These are phyloP conservation scores for Scaptodrosophila lebanonensis DNA, from an alignment of 1,140 invertebrate genomes.

Conservation along the genomic window DNA sequence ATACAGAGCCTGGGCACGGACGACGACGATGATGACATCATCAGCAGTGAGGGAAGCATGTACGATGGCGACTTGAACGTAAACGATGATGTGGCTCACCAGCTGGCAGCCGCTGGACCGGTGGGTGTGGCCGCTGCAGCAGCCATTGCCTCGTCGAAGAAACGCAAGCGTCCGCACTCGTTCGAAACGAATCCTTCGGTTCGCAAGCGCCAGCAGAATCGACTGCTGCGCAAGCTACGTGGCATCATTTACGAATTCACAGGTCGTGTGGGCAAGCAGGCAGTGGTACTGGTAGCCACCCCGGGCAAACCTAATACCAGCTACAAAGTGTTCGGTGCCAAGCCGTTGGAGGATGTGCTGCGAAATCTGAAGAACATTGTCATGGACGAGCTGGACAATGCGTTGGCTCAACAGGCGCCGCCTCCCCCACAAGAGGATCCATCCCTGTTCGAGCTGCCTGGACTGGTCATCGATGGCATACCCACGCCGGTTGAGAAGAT, in stretches of 20 bases:
- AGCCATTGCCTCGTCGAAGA: constrained; percentile 96
- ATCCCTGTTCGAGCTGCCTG: constrained; percentile 95
- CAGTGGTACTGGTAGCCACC: constrained; percentile 95
- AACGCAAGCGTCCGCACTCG: constrained; percentile 95
- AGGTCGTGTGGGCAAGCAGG: constrained; percentile 97
- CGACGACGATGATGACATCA: constrained; percentile 87
- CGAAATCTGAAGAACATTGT: constrained; percentile 92
- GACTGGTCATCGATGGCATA: constrained; percentile 97
- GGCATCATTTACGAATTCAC: constrained; percentile 98
- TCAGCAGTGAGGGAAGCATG: constrained; percentile 83
- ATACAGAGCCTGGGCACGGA: constrained; percentile 84
- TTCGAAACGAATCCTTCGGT: constrained; percentile 99
- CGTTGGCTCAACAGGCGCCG: constrained; percentile 95
- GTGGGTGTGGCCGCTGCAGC: constrained; percentile 97
- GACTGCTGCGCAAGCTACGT: constrained; percentile 91
- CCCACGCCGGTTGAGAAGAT: constrained; percentile 99
- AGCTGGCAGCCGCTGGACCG: constrained; percentile 96
- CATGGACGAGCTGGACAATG: constrained; percentile 95
- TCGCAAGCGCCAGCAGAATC: constrained; percentile 96
- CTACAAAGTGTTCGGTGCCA: constrained; percentile 97
- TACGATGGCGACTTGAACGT: constrained; percentile 89
- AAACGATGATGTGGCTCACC: constrained; percentile 96
- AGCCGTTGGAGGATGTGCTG: constrained; percentile 97
- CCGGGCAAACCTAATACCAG: constrained; percentile 97
- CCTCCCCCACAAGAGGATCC: constrained; percentile 94